A percentile compares a stretch with the other conserved stretches of the same genome.
Evolutionary conservation across 2,113 vertebrate genomes (phyloP).

Genomic region (Beaufortia kweichowensis): DNA sequence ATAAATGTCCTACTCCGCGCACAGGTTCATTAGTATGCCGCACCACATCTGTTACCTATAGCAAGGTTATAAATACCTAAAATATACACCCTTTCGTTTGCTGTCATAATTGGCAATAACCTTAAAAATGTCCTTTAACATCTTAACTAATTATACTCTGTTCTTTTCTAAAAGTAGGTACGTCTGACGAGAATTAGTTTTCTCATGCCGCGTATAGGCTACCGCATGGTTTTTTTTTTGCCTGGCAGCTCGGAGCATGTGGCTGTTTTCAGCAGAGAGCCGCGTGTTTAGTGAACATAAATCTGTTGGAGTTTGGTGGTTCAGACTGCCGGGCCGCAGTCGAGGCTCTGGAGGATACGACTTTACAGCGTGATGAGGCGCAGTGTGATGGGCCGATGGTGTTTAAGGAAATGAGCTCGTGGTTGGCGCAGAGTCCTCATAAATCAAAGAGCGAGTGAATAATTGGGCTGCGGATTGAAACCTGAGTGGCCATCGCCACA

Average conservation of each 20-base stretch:
- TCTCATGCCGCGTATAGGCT: not conserved
- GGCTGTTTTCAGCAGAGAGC: not conserved
- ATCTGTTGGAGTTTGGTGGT: slow-evolving; percentile 23
- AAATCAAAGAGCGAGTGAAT: slow-evolving; percentile 58
- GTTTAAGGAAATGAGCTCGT: slow-evolving; percentile 61
- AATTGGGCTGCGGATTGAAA: slow-evolving; percentile 56
- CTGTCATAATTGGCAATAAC: not conserved
- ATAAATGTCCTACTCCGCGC: not conserved
- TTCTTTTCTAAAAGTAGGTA: not conserved
- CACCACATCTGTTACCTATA: not conserved
- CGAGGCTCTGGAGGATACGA: slow-evolving; percentile 34
- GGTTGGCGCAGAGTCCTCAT: slow-evolving; percentile 48
- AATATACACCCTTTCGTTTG: not conserved
- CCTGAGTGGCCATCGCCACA: slow-evolving; percentile 50
- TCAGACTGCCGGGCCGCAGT: not conserved
- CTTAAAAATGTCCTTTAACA: slow-evolving; percentile 8
- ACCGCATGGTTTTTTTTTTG: not conserved
- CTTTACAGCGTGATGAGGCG: slow-evolving; percentile 31
- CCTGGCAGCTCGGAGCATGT: not conserved
- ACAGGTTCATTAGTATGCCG: not conserved
- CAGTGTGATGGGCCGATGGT: slow-evolving; percentile 30
- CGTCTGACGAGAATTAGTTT: not conserved
- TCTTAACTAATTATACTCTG: slow-evolving; percentile 1
- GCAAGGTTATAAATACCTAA: not conserved
- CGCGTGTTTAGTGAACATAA: slow-evolving; percentile 25